Conservation (phyloP, 2,797 vertebrate species). For the Siniperca obscura region DNA sequence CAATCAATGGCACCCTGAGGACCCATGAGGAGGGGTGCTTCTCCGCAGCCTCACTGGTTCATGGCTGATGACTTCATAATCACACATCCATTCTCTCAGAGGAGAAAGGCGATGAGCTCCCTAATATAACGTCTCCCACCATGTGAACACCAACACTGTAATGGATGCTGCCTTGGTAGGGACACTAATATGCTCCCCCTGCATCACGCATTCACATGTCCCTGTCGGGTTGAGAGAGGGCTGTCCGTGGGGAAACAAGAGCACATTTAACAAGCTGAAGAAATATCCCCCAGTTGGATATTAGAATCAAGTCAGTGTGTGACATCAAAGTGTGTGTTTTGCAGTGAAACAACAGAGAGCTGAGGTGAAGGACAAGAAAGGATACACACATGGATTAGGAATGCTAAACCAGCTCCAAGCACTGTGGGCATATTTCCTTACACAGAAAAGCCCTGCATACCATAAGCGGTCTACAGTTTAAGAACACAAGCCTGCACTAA, state of each 20-base stretch:
- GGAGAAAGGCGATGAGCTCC: conserved; percentile 94
- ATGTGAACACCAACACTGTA: conserved; percentile 83
- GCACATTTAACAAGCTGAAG: conserved; percentile 69
- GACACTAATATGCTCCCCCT: conserved; percentile 46
- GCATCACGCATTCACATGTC: conserved; percentile 53
- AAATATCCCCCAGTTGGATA: conserved; percentile 76
- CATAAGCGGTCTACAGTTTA: conserved; percentile 31
- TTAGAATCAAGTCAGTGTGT: conserved; percentile 80
- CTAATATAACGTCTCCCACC: conserved; percentile 94
- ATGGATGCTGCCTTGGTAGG: conserved; percentile 64
- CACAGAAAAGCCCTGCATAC: conserved; percentile 57
- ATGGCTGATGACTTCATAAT: conserved; percentile 99
- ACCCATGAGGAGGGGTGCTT: conserved; percentile 89
- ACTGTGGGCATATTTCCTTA: conserved; percentile 71
- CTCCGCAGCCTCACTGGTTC: conserved; percentile 93
- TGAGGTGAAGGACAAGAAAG: conserved; percentile 83
- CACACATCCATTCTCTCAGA: conserved; percentile 98
- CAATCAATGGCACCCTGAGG: conserved; percentile 99
- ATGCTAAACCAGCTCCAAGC: conserved; percentile 74
- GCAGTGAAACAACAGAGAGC: conserved; percentile 76
- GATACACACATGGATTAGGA: conserved; percentile 81
- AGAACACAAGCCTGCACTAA: conserved; percentile 59
- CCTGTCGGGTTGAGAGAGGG: conserved; percentile 39
- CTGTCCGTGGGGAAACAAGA: conserved; percentile 46
- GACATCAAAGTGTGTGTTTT: conserved; percentile 85